Evolutionary conservation across 1,140 invertebrate species (phyloP).

Genomic region (Diploscapter pachys): DNA sequence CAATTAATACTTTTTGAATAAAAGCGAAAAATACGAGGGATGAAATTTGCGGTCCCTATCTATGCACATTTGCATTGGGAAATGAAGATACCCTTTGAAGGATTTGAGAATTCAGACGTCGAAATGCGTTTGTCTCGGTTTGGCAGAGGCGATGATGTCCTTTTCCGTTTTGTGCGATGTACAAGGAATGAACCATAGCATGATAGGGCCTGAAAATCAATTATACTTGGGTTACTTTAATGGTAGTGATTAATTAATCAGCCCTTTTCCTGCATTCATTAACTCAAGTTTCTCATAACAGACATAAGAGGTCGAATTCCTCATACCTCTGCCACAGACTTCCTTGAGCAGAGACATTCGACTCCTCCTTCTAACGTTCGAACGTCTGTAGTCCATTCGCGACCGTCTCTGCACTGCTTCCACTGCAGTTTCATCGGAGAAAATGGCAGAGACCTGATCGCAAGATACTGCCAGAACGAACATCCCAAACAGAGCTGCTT

Average conservation of each 20-base stretch:
- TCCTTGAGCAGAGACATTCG: slow-evolving; percentile 72
- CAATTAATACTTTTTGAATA: too few species aligned
- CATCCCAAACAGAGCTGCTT: slow-evolving; percentile 79
- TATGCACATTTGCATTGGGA: too few species aligned
- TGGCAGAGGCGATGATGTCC: neutral
- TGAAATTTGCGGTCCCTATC: too few species aligned
- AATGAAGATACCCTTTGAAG: too few species aligned
- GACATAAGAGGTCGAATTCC: slow-evolving; percentile 71
- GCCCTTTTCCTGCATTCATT: neutral
- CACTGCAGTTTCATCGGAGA: slow-evolving; percentile 76
- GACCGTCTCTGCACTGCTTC: slow-evolving; percentile 74
- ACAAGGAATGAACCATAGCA: slow-evolving; percentile 31
- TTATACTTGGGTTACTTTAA: neutral
- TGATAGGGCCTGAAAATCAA: slow-evolving; percentile 63
- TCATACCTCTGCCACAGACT: slow-evolving; percentile 69
- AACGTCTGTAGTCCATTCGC: slow-evolving; percentile 59
- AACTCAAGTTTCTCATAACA: neutral
- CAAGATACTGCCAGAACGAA: slow-evolving; percentile 83
- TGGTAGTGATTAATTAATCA: neutral
- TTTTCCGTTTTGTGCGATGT: slow-evolving; percentile 1
- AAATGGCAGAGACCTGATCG: slow-evolving; percentile 81
- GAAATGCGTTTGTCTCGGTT: too few species aligned
- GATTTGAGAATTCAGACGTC: too few species aligned
- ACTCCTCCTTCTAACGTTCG: slow-evolving; percentile 66
- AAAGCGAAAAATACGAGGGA: too few species aligned